Evolutionary conservation across 1,140 invertebrate genomes (phyloP).

Genomic region (Zophobas atratus): DNA sequence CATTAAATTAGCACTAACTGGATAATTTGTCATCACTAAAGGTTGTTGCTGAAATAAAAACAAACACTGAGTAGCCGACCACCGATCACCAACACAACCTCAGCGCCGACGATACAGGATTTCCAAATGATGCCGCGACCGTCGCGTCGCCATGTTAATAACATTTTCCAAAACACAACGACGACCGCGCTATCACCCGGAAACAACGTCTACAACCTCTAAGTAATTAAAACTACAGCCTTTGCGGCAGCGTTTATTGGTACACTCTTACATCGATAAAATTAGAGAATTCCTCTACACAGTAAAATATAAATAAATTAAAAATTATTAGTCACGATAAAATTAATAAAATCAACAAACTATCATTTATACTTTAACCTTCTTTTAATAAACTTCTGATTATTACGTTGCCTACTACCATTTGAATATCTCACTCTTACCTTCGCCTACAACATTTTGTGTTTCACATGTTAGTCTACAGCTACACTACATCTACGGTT

Average conservation of each 20-base stretch:
- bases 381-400: background rate
- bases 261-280: too few relatives aligned
- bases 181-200: too few relatives aligned
- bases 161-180: too few relatives aligned
- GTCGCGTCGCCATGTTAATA: too few relatives aligned
- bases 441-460: constrained; percentile 18
- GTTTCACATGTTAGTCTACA: background rate
- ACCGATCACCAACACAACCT: background rate
- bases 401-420: background rate
- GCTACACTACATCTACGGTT: background rate
- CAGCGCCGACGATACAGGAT: too few relatives aligned
- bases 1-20: constrained; percentile 84
- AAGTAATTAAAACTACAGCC: too few relatives aligned
- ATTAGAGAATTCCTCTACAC: background rate
- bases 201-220: too few relatives aligned
- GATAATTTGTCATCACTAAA: constrained; percentile 78
- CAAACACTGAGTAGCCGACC: too few relatives aligned
- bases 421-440: background rate
- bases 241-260: too few relatives aligned
- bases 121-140: too few relatives aligned
- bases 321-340: background rate
- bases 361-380: too few relatives aligned
- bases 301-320: background rate
- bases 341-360: too few relatives aligned
- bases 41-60: constrained; percentile 68